Percentiles rank a stretch among this genome's conserved stretches.
Conservation (phyloP, 2,797 vertebrate species). For the Mus minutoides region DNA sequence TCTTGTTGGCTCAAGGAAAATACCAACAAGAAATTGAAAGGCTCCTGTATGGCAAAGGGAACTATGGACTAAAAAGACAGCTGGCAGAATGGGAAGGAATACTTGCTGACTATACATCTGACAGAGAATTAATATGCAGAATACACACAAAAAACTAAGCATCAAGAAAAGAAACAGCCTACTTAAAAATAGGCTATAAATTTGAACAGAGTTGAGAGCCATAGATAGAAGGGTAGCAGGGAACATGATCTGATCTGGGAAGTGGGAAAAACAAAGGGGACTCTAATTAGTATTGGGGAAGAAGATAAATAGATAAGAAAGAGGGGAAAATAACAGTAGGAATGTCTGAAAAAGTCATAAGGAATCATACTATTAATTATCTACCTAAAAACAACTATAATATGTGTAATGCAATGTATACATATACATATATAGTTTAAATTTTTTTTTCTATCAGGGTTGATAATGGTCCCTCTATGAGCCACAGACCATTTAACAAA, state of each 20-base stretch:
- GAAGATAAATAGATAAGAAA: neutral
- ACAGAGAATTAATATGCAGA: neutral
- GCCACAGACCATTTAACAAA: neutral
- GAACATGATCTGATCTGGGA: neutral
- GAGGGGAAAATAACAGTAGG: neutral
- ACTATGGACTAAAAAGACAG: neutral
- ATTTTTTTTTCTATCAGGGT: neutral
- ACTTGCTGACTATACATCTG: neutral
- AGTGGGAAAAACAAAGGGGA: neutral
- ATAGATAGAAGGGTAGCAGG: neutral
- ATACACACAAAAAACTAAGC: neutral
- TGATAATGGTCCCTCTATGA: neutral
- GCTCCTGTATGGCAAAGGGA: too few relatives aligned
- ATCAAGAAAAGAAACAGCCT: neutral
- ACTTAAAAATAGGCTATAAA: neutral
- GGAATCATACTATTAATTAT: neutral
- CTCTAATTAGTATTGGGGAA: neutral
- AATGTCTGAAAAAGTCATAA: neutral
- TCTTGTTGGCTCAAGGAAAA: neutral
- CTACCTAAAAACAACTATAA: neutral
- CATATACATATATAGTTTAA: neutral
- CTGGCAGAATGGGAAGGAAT: neutral
- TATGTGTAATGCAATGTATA: neutral
- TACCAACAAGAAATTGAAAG: neutral
- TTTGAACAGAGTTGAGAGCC: neutral